Base-by-base conservation (phyloP, 2,888 invertebrate genomes). In the Enoplolaimus lenunculus region DNA sequence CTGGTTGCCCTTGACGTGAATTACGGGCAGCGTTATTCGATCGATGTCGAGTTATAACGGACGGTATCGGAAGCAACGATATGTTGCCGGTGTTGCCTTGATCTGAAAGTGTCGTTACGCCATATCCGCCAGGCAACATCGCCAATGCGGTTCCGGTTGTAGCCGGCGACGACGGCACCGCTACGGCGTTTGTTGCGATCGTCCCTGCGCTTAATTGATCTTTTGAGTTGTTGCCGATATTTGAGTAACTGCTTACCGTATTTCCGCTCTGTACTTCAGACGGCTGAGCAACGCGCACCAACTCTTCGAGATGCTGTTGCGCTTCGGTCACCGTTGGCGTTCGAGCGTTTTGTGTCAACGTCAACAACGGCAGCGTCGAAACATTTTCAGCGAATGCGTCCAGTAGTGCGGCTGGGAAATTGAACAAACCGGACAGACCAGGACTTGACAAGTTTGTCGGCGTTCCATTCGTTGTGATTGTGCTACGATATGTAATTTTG, bases 381-480 rank as follows among this genome's bases (percentile, higher is more conserved):
- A 57, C 13, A 3, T 28, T 26, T 45, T 28, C 57, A 7, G 28
- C n/a, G 7, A 28, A n/a, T 7, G 35, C 34, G n/a, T 70, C 70
- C 2, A 70, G 30, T 3, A 70, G 7, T 1, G 69, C 68, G 26
- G n/a, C 66, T 7, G 79, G 79, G 71, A 80, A 79, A 66, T 78
- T 78, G 70, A 79, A 79, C 74, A 78, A 75, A n/a, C 59, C 60
- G 7, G 77, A 73, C 3, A 77, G 75, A 3, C 76, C 76, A 26
- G 69, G 71, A 69, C 68, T 68, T 7, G 59, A 66, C 33, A 69
- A 31, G 29, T 31, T n/a, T n/a, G 67, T 66, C 3, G 71, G 65
- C 16, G 71, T 71, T 1, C 64, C 62, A 59, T 65, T 72, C 35
- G 72, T 70, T 7, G 72, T 72, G 3, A 72, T 67, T 21, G 69